Conservation (phyloP, 2,797 vertebrate genomes). For the Falco columbarius region DNA sequence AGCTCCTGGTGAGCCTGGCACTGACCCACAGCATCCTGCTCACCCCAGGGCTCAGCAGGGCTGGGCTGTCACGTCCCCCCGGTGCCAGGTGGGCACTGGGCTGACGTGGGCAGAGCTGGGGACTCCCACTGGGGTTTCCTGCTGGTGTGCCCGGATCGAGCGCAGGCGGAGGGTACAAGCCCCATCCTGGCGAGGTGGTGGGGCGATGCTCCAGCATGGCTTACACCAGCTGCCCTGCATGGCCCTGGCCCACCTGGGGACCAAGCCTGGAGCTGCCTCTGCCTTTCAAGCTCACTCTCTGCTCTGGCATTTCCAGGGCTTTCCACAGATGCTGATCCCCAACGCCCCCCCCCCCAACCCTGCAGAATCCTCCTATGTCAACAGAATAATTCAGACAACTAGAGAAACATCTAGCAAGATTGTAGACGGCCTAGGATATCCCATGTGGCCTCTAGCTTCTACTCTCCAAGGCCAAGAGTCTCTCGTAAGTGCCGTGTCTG, state of each 20-base stretch:
- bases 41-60: background rate
- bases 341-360: no score
- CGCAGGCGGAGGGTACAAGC: background rate
- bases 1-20: background rate
- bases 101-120: rapidly evolving
- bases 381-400: background rate
- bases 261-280: background rate
- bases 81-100: background rate
- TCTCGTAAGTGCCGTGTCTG: background rate
- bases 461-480: background rate
- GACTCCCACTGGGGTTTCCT: no score
- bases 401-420: background rate
- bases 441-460: background rate
- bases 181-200: rapidly evolving
- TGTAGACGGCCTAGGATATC: background rate
- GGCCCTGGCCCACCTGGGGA: background rate
- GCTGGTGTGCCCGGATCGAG: rapidly evolving
- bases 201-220: background rate
- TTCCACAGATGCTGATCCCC: background rate
- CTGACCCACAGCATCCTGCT: background rate
- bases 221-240: background rate
- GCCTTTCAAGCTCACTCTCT: background rate
- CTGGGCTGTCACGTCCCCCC: rapidly evolving
- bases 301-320: background rate
- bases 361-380: background rate